Percentiles rank a stretch among this genome's conserved stretches.
phyloP scores from a whole-genome alignment of 1,140 invertebrate species.

The Heliconius nattereri region DNA sequence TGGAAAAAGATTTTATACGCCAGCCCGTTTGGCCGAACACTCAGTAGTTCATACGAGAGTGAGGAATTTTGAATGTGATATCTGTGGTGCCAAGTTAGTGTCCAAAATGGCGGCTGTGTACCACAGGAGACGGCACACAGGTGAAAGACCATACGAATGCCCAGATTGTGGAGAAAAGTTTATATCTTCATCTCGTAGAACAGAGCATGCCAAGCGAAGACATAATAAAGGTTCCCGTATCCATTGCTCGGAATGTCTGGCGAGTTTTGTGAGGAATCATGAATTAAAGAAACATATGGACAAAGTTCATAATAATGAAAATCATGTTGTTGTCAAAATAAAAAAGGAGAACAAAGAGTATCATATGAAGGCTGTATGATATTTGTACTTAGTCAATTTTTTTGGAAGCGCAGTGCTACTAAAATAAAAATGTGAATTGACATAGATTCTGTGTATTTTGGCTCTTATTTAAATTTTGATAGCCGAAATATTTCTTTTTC shows the following conservation, averaged over 20 bases:
- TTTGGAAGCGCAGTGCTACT: neutral
- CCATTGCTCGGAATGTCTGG: slow-evolving; percentile 56
- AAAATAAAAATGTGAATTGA: neutral
- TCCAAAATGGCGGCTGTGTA: slow-evolving; percentile 75
- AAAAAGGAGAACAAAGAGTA: slow-evolving; percentile 21
- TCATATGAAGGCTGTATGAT: slow-evolving; percentile 1
- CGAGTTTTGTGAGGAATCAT: slow-evolving; percentile 58
- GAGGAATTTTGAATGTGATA: slow-evolving; percentile 75
- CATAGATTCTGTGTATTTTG: neutral
- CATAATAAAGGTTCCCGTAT: slow-evolving; percentile 63
- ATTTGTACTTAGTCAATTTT: neutral
- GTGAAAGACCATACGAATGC: slow-evolving; percentile 88
- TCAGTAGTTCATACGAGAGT: slow-evolving; percentile 73
- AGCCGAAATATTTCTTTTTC: too few species aligned
- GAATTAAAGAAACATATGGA: slow-evolving; percentile 67
- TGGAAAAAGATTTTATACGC: slow-evolving; percentile 75
- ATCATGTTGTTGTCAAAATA: slow-evolving; percentile 19
- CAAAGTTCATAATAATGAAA: slow-evolving; percentile 49
- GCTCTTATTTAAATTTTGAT: neutral
- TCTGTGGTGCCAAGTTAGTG: slow-evolving; percentile 73
- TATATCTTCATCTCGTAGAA: slow-evolving; percentile 70
- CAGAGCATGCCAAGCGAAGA: slow-evolving; percentile 69
- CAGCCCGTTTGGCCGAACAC: slow-evolving; percentile 74
- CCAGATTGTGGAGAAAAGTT: slow-evolving; percentile 84
- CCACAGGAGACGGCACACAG: slow-evolving; percentile 84